Evolutionary conservation across 2,888 invertebrate species (phyloP), one percentile per base, ranked within the genome.

Genomic region (Phania funesta): DNA sequence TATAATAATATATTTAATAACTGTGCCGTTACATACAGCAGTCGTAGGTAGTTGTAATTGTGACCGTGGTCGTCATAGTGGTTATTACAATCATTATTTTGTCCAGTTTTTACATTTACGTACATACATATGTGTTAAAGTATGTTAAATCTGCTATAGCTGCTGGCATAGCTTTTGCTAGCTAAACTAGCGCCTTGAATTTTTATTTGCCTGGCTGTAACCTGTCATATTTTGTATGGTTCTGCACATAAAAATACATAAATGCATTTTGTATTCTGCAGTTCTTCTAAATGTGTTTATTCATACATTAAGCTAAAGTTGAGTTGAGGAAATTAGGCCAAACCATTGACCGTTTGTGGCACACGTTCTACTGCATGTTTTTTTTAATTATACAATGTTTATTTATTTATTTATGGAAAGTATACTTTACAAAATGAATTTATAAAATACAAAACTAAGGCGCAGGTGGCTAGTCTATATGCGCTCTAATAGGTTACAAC

Each of bases 291-390:
- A 29, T 41, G 54, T 20, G 3, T 54, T 26, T 20, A 22, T 16
- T n/a, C n/a, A n/a, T n/a, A n/a, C n/a, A n/a, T 13, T 60, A 20
- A 44, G 35, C 44, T 26, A 22, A 13, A 70, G 64, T 56, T 68
- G 41, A 71, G 70, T 71, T 79, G 78, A 67, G 71, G 65, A 82
- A 82, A 82, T 82, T 82, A 82, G 82, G 82, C 78, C 82, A 82
- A 74, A 74, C 74, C 74, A 77, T 81, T 81, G 73, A 73, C 5
- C 56, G 20, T 54, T 68, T 62, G 32, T 75, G 65, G 75, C 56
- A 75, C 41, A 46, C 74, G 46, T 64, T 26, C 29, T 20, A 46
- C 35, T 20, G 26, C n/a, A 48, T 18, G 26, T 35, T 22, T 24
- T 58, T 52, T 22, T 65, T n/a, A 41, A 44, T 7, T 26, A n/a